Evolutionary conservation across 2,113 vertebrate genomes (phyloP).

Genomic region (Odobenus rosmarus): DNA sequence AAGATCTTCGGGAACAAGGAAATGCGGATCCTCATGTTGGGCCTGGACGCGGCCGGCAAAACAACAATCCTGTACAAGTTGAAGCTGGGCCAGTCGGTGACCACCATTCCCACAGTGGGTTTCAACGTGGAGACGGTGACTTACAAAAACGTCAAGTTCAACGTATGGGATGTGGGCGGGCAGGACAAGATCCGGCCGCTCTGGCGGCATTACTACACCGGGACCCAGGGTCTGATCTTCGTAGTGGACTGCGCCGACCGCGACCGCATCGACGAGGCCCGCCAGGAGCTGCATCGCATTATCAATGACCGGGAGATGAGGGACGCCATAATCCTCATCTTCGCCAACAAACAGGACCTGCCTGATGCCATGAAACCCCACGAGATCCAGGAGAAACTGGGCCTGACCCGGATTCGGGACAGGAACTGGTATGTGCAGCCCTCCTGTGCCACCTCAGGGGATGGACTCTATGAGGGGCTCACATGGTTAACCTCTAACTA

Average conservation of each 20-base stretch:
- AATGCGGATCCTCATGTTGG: slow-evolving; percentile 99
- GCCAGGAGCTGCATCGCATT: slow-evolving; percentile 99
- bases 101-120: slow-evolving; percentile 98
- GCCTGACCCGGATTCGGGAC: slow-evolving; percentile 99
- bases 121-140: slow-evolving; percentile 99
- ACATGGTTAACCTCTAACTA: slow-evolving; percentile 99
- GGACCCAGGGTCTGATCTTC: slow-evolving; percentile 98
- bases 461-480: slow-evolving; percentile 99
- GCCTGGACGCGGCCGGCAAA: slow-evolving; percentile 98
- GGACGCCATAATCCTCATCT: slow-evolving; percentile 99
- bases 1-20: slow-evolving; percentile 99
- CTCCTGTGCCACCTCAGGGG: slow-evolving; percentile 97
- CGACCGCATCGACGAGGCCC: slow-evolving; percentile 98
- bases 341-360: slow-evolving; percentile 99
- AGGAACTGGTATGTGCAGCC: slow-evolving; percentile 99
- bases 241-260: slow-evolving; percentile 99
- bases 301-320: slow-evolving; percentile 99
- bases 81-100: slow-evolving; percentile 99
- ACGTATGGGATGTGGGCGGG: slow-evolving; percentile 99
- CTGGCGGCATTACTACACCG: slow-evolving; percentile 99
- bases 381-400: slow-evolving; percentile 99
- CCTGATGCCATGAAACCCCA: slow-evolving; percentile 99
- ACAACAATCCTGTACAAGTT: slow-evolving; percentile 99
- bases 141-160: slow-evolving; percentile 99
- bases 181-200: slow-evolving; percentile 99